These are phyloP conservation scores for Phymorhynchus buccinoides DNA, from an alignment of 1,140 invertebrate species.

Conservation along the genomic window DNA sequence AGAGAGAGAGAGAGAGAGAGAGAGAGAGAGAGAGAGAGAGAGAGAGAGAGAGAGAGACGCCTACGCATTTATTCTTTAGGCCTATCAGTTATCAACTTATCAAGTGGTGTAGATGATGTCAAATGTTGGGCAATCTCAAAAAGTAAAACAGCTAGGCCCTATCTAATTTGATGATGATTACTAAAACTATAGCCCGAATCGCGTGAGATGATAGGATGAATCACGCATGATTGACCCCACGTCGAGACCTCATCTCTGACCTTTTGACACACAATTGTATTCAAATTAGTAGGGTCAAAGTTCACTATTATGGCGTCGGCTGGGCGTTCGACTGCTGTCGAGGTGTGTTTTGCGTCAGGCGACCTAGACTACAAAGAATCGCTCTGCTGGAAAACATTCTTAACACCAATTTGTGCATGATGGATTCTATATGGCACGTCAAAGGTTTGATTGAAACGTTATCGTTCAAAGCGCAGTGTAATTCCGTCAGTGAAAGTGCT, in stretches of 20 bases:
- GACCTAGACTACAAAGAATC: no score
- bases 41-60: no score
- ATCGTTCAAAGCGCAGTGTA: neutral
- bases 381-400: no score
- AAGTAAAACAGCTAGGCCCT: no score
- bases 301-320: conserved; percentile 70
- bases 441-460: neutral
- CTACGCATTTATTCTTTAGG: no score
- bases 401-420: neutral
- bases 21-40: no score
- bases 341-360: neutral
- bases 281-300: conserved; percentile 69
- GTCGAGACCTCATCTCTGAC: neutral
- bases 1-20: no score
- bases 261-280: neutral
- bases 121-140: no score
- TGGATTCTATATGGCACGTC: neutral
- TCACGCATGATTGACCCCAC: neutral
- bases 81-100: no score
- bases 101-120: no score
- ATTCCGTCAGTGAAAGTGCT: neutral
- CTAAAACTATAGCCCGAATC: conserved; percentile 81
- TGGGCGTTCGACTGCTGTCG: neutral
- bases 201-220: neutral
- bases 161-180: conserved; percentile 83